Conservation (phyloP, 1,140 invertebrate species). For the Hestina assimilis region DNA sequence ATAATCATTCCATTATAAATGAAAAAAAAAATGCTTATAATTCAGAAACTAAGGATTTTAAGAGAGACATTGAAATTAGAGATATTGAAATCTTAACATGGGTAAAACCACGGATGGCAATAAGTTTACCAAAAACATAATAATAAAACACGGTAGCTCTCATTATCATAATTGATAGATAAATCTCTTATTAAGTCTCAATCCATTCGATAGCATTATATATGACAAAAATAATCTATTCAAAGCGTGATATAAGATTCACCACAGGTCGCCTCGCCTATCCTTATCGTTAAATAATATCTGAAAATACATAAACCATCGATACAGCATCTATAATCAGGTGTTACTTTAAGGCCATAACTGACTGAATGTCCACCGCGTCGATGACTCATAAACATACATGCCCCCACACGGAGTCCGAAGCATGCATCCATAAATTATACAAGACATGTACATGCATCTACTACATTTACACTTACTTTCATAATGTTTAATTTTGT, state of each 20-base stretch:
- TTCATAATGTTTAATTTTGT: conserved; percentile 52
- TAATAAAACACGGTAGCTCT: too few relatives aligned
- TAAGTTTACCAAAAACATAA: too few relatives aligned
- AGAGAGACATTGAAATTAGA: too few relatives aligned
- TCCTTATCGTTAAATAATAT: neutral
- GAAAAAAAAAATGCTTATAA: too few relatives aligned
- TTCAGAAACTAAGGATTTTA: too few relatives aligned
- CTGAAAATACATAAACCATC: conserved; percentile 14
- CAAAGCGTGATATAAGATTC: neutral
- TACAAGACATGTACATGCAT: conserved; percentile 30
- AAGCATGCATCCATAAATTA: conserved; percentile 49
- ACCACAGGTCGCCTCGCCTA: neutral
- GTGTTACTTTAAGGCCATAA: conserved; percentile 45
- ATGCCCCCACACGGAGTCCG: conserved; percentile 33
- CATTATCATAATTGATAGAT: too few relatives aligned
- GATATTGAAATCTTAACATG: too few relatives aligned
- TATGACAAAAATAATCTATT: neutral
- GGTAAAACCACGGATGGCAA: too few relatives aligned
- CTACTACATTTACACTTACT: conserved; percentile 38
- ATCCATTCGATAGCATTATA: too few relatives aligned
- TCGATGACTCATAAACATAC: conserved; percentile 45
- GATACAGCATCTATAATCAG: conserved; percentile 17
- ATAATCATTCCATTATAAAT: too few relatives aligned
- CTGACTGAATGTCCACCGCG: conserved; percentile 25
- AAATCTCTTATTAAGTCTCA: too few relatives aligned